Conservation (phyloP, 2,113 vertebrate species). For the Microcebus murinus region DNA sequence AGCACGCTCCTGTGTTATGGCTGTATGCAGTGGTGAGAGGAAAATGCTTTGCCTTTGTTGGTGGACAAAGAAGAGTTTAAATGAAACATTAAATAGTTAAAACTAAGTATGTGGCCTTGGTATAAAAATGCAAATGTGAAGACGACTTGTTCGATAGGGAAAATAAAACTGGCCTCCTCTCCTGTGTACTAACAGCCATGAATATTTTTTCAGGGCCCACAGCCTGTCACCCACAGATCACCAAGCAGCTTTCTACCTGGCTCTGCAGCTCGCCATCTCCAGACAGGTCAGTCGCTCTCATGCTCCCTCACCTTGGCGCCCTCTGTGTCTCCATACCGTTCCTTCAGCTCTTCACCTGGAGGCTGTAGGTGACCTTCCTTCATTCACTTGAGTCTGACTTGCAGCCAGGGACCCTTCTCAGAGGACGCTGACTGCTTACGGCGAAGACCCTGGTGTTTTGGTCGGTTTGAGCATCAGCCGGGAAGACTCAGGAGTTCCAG, state of each 20-base stretch:
- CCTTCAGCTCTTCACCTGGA: fast-evolving
- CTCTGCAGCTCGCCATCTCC: conserved; percentile 97
- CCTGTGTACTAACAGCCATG: neutral
- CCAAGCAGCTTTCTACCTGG: conserved; percentile 96
- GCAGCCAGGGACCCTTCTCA: neutral
- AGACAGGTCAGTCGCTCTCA: conserved; percentile 91
- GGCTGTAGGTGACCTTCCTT: neutral
- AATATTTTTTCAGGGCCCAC: conserved; percentile 90
- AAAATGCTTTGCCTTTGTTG: fast-evolving
- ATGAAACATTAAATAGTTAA: neutral
- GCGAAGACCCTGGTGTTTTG: neutral
- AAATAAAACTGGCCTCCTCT: neutral
- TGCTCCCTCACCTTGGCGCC: fast-evolving
- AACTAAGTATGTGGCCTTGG: neutral
- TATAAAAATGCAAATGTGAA: neutral
- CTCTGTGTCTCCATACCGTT: fast-evolving
- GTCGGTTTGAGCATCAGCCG: neutral
- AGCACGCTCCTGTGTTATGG: fast-evolving
- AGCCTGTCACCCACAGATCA: conserved; percentile 97
- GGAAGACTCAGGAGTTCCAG: neutral
- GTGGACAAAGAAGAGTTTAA: neutral
- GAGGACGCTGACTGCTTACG: neutral
- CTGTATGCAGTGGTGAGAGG: neutral
- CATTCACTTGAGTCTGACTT: neutral
- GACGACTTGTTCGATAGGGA: neutral